These are phyloP conservation scores for Cephalopholis sonnerati DNA, from an alignment of 2,113 vertebrate species.

Conservation along the genomic window DNA sequence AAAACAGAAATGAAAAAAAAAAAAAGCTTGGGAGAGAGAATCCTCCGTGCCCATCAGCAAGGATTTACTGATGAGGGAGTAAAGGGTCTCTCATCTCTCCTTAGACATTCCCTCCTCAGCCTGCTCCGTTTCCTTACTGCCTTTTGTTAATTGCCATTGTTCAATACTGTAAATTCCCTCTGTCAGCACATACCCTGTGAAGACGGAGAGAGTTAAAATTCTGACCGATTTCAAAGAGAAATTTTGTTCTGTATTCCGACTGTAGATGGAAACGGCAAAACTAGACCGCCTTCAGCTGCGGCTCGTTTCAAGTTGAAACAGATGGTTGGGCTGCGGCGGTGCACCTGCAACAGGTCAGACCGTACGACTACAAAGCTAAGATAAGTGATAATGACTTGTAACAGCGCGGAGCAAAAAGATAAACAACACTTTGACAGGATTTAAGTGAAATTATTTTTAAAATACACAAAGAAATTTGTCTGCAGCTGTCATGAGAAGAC, in stretches of 20 bases:
- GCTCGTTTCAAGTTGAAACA: constrained; percentile 44
- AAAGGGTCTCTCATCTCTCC: constrained; percentile 75
- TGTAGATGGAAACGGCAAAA: constrained; percentile 34
- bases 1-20: constrained; percentile 49
- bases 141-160: constrained; percentile 76
- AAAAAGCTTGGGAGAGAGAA: constrained; percentile 49
- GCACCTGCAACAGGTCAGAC: constrained; percentile 60
- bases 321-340: constrained; percentile 39
- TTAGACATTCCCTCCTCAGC: constrained; percentile 60
- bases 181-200: constrained; percentile 67
- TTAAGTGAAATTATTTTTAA: constrained; percentile 9
- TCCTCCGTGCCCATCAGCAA: constrained; percentile 72
- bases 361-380: constrained; percentile 25
- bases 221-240: constrained; percentile 66
- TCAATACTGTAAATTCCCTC: constrained; percentile 71
- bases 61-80: constrained; percentile 78
- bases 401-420: constrained; percentile 27
- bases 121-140: constrained; percentile 42
- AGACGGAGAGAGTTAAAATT: constrained; percentile 53
- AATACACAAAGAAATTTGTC: neutral
- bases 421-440: constrained; percentile 35
- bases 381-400: constrained; percentile 43
- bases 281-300: constrained; percentile 27
- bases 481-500: constrained; percentile 4
- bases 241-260: constrained; percentile 37